phyloP scores from a whole-genome alignment of 2,113 vertebrate genomes.

The Albula goreensis region DNA sequence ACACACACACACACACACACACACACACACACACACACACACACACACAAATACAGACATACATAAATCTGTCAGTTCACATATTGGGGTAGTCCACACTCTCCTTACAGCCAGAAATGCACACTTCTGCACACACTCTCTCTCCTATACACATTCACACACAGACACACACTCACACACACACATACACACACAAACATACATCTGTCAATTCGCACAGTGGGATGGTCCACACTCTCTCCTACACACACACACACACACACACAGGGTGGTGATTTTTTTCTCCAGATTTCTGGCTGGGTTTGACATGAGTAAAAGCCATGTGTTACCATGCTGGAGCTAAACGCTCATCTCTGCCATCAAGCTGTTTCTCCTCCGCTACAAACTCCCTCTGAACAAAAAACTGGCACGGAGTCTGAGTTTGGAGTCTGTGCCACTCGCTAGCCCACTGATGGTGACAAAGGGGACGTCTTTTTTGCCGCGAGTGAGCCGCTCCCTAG shows the following conservation, averaged over 20 bases:
- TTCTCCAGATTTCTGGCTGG: too few relatives aligned
- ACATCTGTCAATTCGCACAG: neutral
- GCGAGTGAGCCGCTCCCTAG: neutral
- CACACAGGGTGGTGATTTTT: slow-evolving; percentile 29
- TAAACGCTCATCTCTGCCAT: too few relatives aligned
- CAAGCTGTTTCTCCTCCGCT: too few relatives aligned
- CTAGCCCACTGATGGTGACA: neutral
- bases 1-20: too few relatives aligned
- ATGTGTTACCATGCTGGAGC: too few relatives aligned
- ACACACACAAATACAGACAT: neutral
- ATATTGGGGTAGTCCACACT: neutral
- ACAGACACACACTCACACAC: too few relatives aligned
- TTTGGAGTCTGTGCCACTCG: neutral
- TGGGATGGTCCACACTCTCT: neutral
- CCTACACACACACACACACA: slow-evolving; percentile 65
- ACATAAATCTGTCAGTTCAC: neutral
- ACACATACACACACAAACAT: neutral
- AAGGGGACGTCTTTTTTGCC: too few relatives aligned
- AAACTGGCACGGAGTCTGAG: too few relatives aligned
- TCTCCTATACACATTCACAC: too few relatives aligned
- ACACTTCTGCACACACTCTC: slow-evolving; percentile 58
- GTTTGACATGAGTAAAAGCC: too few relatives aligned
- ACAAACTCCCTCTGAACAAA: too few relatives aligned
- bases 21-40: too few relatives aligned
- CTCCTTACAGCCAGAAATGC: slow-evolving; percentile 59